Evolutionary conservation across 35 echinoderm and acorn worm genomes (phyloP), one percentile per base, ranked within the genome.

Genomic region (Ophioderma brevispina): DNA sequence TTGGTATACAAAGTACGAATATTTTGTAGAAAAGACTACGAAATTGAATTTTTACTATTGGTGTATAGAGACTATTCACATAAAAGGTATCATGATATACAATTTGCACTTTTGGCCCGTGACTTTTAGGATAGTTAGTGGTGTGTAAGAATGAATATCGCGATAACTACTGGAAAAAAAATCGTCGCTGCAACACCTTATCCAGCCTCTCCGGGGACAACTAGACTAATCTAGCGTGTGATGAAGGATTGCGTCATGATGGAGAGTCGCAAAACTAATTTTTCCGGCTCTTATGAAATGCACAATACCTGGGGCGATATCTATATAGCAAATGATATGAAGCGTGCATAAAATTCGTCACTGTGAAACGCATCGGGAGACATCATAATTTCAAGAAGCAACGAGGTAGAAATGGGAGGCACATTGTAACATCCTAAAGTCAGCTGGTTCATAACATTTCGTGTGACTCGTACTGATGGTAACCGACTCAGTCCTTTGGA

Each of bases 271-370:
- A 70, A 70, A 70, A 70, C 59, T 70, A 6, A 70, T 70, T 70
- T 70, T 70, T 70, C 59, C 23, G 59, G 59, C 59, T 70, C 28
- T 70, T 70, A 70, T 70, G 59, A 70, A 70, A 70, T 70, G 59
- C 59, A 70, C 59, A 70, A 70, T 30, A 70, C 59, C 59, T 25
- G 59, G 17, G 59, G 59, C 59, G 23, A 70, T 70, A 30, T 70
- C 59, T 18, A 70, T 70, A 30, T 70, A 25, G 6, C 59, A 70
- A 70, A 70, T 70, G 59, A 70, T 25, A 70, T 70, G 59, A 70
- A 30, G 59, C 59, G 59, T 25, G n/a, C 59, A 70, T 70, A 30
- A 70, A 70, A 18, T 70, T 70, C 41, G 5, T 70, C 15, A 70
- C 28, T 18, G 23, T 25, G 59, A 70, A 70, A 2, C 10, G 23